phyloP scores from a whole-genome alignment of 2,797 vertebrate genomes.

The Hemitrygon akajei region DNA sequence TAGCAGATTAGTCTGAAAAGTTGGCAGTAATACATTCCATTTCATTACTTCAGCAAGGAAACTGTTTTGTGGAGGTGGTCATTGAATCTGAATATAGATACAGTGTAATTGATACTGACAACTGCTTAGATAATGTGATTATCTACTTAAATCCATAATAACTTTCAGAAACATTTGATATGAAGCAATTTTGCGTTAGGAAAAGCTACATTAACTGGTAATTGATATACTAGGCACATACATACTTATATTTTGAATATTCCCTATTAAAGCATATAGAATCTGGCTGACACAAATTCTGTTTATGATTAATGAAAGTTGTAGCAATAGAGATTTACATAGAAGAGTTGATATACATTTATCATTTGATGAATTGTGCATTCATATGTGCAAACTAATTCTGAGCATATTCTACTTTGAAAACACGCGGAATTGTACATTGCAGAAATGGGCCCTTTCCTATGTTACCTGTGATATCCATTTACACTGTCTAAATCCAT shows the following conservation, averaged over 20 bases:
- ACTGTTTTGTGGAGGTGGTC: not conserved
- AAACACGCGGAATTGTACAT: not conserved
- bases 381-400: conserved; percentile 2
- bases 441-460: too few relatives aligned
- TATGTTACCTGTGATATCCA: too few relatives aligned
- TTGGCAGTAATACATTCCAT: not conserved
- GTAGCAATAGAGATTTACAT: conserved; percentile 18
- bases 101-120: not conserved
- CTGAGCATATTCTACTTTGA: not conserved
- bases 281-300: not conserved
- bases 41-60: conserved; percentile 20
- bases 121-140: conserved; percentile 11
- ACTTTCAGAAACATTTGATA: conserved; percentile 31
- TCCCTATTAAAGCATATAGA: not conserved
- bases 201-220: not conserved
- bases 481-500: too few relatives aligned
- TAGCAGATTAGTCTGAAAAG: not conserved
- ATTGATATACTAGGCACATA: conserved; percentile 3
- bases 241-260: not conserved
- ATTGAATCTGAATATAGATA: not conserved
- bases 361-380: not conserved
- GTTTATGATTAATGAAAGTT: not conserved
- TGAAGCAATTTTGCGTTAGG: not conserved
- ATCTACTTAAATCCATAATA: conserved; percentile 18
- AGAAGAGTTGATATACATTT: not conserved